Conservation (phyloP, 2,113 vertebrate genomes). For the Neolamprologus fasciatus region DNA sequence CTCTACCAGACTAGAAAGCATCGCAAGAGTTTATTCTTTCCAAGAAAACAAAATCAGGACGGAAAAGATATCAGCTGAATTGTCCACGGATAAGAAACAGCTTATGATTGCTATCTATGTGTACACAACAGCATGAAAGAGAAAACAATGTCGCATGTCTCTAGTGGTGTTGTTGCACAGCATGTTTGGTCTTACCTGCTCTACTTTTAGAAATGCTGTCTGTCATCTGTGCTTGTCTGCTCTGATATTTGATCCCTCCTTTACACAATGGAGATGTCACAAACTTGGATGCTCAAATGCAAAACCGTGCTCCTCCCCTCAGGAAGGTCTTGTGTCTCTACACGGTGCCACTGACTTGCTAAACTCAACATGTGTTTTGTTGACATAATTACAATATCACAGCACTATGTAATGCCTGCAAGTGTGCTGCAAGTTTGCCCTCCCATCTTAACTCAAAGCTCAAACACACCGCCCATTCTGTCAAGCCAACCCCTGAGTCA, state of each 20-base stretch:
- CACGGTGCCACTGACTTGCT: constrained; percentile 5
- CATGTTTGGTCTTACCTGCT: constrained; percentile 40
- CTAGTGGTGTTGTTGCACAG: constrained; percentile 15
- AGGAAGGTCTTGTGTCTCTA: constrained; percentile 35
- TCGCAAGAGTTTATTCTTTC: neutral
- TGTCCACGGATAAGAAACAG: constrained; percentile 36
- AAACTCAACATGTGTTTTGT: constrained; percentile 18
- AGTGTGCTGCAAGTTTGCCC: constrained; percentile 27
- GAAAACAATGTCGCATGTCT: constrained; percentile 21
- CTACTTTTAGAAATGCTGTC: constrained; percentile 33
- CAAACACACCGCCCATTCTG: constrained; percentile 59
- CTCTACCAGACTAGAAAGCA: neutral
- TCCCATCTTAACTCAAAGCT: constrained; percentile 39
- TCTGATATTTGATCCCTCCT: constrained; percentile 33
- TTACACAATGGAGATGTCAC: neutral
- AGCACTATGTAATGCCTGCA: constrained; percentile 6
- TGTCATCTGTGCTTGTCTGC: constrained; percentile 36
- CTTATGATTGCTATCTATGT: constrained; percentile 19
- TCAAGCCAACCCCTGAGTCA: constrained; percentile 53
- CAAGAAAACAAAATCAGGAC: neutral
- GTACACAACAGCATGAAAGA: constrained; percentile 14
- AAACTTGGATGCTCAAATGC: constrained; percentile 10
- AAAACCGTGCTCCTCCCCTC: constrained; percentile 37
- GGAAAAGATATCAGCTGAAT: constrained; percentile 8
- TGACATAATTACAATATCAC: constrained; percentile 52